phyloP scores from a whole-genome alignment of 2,113 vertebrate genomes.

The Myrmophylax atrothorax region DNA sequence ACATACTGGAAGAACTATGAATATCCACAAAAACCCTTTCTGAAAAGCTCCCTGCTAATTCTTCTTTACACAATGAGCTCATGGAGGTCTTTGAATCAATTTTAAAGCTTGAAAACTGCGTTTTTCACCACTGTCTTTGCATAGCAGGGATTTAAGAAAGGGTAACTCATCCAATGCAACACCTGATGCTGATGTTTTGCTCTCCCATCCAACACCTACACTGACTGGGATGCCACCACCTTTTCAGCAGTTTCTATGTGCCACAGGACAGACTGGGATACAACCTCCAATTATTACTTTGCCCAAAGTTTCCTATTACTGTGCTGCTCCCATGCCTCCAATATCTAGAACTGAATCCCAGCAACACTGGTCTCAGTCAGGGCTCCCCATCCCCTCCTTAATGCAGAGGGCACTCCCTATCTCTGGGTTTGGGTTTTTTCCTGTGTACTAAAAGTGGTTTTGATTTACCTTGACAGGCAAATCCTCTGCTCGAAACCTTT shows the following conservation, averaged over 20 bases:
- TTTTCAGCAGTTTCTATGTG: background rate
- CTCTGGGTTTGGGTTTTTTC: background rate
- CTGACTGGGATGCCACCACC: background rate
- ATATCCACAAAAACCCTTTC: background rate
- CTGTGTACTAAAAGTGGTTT: background rate
- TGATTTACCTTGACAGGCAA: background rate
- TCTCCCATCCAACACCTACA: background rate
- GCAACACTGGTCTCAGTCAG: background rate
- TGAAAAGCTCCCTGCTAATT: background rate
- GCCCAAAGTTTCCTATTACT: background rate
- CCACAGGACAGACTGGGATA: background rate
- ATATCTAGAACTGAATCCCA: background rate
- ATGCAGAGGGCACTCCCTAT: rapidly evolving
- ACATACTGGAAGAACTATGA: background rate
- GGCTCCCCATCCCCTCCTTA: background rate
- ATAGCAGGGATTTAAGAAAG: background rate
- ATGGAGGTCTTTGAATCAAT: background rate
- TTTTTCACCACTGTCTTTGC: background rate
- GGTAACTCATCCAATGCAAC: background rate
- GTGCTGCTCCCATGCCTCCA: background rate
- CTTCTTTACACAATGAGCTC: background rate
- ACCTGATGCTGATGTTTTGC: background rate
- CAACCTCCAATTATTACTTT: background rate
- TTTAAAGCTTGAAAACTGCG: background rate
- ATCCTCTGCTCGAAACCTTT: background rate